Percentiles rank a stretch among this genome's conserved stretches.
Conservation (phyloP, 2,113 vertebrate genomes). For the Smithornis capensis region DNA sequence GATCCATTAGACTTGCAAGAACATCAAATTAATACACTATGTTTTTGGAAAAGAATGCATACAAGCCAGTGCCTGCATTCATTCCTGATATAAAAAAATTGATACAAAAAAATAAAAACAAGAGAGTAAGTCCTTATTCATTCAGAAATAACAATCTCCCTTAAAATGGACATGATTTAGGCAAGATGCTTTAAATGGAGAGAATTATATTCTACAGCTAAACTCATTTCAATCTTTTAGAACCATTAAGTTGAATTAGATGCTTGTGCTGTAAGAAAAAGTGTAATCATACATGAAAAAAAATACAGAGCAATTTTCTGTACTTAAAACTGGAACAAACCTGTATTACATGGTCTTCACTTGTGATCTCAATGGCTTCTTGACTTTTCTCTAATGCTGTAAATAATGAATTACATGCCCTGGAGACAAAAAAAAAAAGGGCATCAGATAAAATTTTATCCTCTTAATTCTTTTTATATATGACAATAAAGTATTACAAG, state of each 20-base stretch:
- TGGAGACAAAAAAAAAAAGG: constrained; percentile 40
- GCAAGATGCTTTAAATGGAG: neutral
- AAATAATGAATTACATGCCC: constrained; percentile 95
- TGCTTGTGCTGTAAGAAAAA: neutral
- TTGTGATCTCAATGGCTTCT: constrained; percentile 97
- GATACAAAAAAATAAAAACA: neutral
- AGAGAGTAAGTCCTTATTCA: neutral
- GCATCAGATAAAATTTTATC: neutral
- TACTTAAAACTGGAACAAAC: constrained; percentile 70
- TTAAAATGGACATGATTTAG: neutral
- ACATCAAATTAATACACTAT: neutral
- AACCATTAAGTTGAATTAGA: neutral
- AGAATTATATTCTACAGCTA: neutral
- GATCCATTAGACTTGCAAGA: neutral
- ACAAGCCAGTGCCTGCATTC: neutral
- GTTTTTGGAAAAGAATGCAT: neutral
- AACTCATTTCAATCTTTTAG: neutral
- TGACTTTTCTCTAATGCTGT: constrained; percentile 95
- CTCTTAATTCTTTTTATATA: neutral
- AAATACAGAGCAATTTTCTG: constrained; percentile 1
- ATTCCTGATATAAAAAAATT: neutral
- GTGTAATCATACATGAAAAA: neutral
- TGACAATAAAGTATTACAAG: neutral
- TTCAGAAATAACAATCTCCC: neutral
- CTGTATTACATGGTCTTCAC: constrained; percentile 96